These are phyloP conservation scores for Poeciliopsis presidionis DNA, from an alignment of 2,797 vertebrate species.

Conservation along the genomic window DNA sequence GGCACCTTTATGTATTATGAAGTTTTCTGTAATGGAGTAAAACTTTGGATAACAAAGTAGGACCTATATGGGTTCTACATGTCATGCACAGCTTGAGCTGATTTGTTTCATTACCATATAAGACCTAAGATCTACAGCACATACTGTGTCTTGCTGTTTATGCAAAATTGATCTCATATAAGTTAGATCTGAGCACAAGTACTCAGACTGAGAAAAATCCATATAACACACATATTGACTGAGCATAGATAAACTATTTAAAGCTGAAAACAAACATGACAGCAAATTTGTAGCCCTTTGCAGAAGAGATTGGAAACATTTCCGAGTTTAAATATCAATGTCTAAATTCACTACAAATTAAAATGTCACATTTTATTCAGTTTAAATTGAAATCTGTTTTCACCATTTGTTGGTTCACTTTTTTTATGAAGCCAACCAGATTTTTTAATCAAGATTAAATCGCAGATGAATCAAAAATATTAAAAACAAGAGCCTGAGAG, in stretches of 20 bases:
- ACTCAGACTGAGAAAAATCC: not conserved
- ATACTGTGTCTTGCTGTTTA: not conserved
- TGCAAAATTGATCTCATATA: not conserved
- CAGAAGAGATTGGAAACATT: not conserved
- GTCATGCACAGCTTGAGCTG: not conserved
- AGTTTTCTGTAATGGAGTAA: not conserved
- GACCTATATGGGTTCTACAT: not conserved
- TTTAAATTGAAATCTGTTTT: not conserved
- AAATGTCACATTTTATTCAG: not conserved
- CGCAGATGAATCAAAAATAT: not conserved
- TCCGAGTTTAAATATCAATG: not conserved
- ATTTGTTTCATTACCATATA: not conserved
- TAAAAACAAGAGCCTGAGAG: not conserved
- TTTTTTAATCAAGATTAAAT: not conserved
- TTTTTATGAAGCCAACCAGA: not conserved
- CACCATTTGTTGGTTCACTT: not conserved
- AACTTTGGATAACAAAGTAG: not conserved
- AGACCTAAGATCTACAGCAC: not conserved
- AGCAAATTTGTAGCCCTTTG: not conserved
- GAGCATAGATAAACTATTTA: not conserved
- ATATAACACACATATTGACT: not conserved
- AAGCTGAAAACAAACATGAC: not conserved
- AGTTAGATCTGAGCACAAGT: not conserved
- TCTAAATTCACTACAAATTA: not conserved
- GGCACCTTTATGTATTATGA: not conserved